Evolutionary conservation across 2,888 invertebrate species (phyloP).

Genomic region (Pteria penguin): DNA sequence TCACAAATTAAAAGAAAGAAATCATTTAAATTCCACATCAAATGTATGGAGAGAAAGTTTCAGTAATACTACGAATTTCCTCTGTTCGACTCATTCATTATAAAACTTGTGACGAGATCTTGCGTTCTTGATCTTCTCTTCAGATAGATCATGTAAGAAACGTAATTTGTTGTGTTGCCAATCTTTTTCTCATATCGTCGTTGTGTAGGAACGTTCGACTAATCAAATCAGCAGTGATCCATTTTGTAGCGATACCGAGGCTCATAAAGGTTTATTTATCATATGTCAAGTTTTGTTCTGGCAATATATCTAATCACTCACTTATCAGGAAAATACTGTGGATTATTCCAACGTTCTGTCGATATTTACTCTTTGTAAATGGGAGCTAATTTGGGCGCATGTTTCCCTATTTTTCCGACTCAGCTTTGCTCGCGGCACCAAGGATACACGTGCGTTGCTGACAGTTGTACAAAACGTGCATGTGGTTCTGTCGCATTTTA

Average conservation of each 20-base stretch:
- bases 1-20: no score
- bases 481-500: neutral
- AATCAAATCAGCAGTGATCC: neutral
- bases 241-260: conserved; percentile 7
- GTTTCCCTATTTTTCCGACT: no score
- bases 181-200: no score
- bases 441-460: neutral
- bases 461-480: neutral
- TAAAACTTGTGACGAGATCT: no score
- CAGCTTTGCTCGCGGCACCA: neutral
- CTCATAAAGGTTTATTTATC: conserved; percentile 23
- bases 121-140: no score
- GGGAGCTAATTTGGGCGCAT: conserved; percentile 7
- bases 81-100: no score
- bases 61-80: no score
- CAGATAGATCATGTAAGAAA: no score
- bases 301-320: conserved; percentile 15
- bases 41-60: no score
- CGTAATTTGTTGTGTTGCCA: no score
- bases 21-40: no score
- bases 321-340: conserved; percentile 14
- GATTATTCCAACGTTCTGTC: conserved; percentile 15
- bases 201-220: no score
- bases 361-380: conserved; percentile 17
- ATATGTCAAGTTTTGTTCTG: conserved; percentile 12